Base-by-base conservation (phyloP, 2,113 vertebrate species). In the Rafetus swinhoei region DNA sequence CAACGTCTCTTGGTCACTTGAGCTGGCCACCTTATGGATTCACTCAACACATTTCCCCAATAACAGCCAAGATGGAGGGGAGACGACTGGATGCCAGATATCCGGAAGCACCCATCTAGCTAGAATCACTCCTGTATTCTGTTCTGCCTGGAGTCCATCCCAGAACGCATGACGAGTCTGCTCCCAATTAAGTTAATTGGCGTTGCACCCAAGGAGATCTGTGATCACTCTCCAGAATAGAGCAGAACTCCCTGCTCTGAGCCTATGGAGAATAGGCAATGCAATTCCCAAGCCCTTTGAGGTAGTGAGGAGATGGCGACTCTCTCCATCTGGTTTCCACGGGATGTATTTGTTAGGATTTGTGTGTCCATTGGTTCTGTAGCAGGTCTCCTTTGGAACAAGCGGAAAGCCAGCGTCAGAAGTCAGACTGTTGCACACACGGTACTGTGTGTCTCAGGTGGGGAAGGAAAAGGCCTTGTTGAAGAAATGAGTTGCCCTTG, bases 401-500 rank as follows among this genome's bases (percentile, higher is more conserved):
- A 45, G 50, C 11, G 13, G 39, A 77, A 77, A 25, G 69, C 35
- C 39, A 19, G 65, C 65, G 21, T 9, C 18, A 72, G 65, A 35
- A 14, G 65, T 77, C 45, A 77, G 22, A 25, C 74, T 77, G 24
- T 4, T 77, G 39, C 45, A 7, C 11, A 27, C 39, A 77, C 74
- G 12, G 13, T 7, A 27, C 22, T 77, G 39, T 45, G 21, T 77
- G 39, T 77, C 13, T 24, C 22, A 50, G 74, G 74, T 50, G 12
- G 13, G 22, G 39, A 77, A 32, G 62, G 80, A 60, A 57, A 81
- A 86, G 80, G 32, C 54, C 72, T 83, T 87, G 35, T 56, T 79
- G 90, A 86, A 84, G 82, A 82, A 91, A 91, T 91, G 55, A 83
- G 52, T 79, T 84, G 80, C 81, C 81, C 85, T 83, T 92, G 90